Evolutionary conservation across 2,888 invertebrate species (phyloP).

Genomic region (Piscicola geometra): DNA sequence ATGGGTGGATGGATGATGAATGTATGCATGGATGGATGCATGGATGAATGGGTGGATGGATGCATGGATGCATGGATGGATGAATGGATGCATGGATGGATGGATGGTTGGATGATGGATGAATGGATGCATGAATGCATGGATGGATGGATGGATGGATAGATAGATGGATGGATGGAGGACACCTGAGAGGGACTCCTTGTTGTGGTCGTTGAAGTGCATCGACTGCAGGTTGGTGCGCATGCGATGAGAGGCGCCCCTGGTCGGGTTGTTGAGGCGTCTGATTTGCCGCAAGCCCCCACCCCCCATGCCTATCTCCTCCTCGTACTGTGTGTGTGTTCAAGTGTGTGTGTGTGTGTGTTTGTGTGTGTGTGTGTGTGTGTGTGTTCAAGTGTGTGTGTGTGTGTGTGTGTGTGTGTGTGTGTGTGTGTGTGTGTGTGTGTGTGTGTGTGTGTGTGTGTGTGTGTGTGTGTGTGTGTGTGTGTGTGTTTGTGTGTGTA

Average conservation of each 20-base stretch:
- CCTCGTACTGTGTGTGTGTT: constrained; percentile 10
- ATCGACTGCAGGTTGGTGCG: constrained; percentile 9
- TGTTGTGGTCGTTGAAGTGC: background rate
- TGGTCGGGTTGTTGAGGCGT: background rate
- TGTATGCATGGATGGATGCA: background rate
- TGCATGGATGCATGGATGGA: too few species aligned
- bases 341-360: constrained; percentile 17
- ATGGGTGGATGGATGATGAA: too few species aligned
- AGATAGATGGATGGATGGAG: background rate
- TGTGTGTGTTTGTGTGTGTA: constrained; percentile 15
- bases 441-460: constrained; percentile 9
- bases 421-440: background rate
- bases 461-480: constrained; percentile 19
- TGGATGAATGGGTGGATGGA: too few species aligned
- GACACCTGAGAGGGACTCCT: background rate
- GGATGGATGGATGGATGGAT: too few species aligned
- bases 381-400: constrained; percentile 13
- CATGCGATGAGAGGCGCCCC: constrained; percentile 13
- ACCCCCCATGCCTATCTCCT: background rate
- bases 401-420: constrained; percentile 20
- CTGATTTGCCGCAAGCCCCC: background rate
- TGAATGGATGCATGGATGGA: too few species aligned
- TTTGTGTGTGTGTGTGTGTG: constrained; percentile 16
- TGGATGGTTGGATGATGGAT: too few species aligned
- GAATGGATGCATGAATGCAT: too few species aligned